Evolutionary conservation across 2,113 vertebrate species (phyloP).

Genomic region (Lophochroa leadbeateri): DNA sequence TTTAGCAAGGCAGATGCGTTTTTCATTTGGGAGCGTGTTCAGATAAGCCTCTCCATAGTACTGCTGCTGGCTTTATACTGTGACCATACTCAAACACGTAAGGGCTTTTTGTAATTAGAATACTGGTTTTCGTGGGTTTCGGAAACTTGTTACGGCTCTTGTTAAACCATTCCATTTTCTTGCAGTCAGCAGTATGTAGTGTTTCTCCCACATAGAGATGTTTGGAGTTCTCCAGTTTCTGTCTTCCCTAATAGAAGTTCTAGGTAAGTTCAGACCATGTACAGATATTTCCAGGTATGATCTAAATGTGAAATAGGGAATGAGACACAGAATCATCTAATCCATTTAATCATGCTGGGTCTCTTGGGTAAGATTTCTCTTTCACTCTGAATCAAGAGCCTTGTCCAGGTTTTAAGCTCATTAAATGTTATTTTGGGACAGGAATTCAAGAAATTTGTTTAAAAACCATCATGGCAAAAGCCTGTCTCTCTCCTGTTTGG

Average conservation of each 20-base stretch:
- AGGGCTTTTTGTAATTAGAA: constrained; percentile 42
- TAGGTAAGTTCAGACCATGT: background rate
- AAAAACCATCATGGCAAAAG: background rate
- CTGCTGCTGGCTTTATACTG: background rate
- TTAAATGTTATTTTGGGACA: background rate
- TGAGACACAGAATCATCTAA: background rate
- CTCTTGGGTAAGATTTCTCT: constrained; percentile 28
- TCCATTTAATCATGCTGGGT: constrained; percentile 12
- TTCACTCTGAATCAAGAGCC: background rate
- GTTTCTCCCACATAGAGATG: background rate
- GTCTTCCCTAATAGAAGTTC: background rate
- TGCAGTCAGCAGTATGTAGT: background rate
- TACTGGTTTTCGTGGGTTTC: constrained; percentile 6
- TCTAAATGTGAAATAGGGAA: background rate
- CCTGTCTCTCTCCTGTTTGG: background rate
- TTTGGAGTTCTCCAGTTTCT: constrained; percentile 4
- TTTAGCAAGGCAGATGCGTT: background rate
- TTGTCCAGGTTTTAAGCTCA: background rate
- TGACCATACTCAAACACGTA: background rate
- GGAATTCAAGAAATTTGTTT: background rate
- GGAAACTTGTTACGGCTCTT: background rate
- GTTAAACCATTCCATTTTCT: constrained; percentile 31
- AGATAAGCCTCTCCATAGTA: background rate
- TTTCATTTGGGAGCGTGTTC: background rate
- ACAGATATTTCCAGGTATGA: constrained; percentile 4